Evolutionary conservation across 2,888 invertebrate genomes (phyloP), one percentile per base, ranked within the genome.

Genomic region (Sisyra terminalis): DNA sequence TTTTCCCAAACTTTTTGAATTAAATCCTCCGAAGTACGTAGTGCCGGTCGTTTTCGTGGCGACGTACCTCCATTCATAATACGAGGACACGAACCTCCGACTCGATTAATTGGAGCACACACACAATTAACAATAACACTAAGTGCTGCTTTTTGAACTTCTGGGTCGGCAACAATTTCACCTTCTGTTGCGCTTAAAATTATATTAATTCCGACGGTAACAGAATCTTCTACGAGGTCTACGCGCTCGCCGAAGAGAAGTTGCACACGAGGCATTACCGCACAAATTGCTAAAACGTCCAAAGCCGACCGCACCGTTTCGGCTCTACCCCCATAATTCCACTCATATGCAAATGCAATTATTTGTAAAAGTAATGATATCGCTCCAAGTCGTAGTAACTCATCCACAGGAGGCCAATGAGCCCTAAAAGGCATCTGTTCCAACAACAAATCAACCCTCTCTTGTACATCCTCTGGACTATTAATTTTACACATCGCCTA

Each of bases 1-100:
- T 86, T 85, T 59, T 92, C 89, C 96, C 97, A 97, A 38, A 97
- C 80, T 56, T 83, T 86, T 57, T 84, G 81, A 47, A 94, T 79
- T 3, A 93, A 70, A 49, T 93, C 93, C 56, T 92, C 92, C 39
- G 80, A 76, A 47, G 69, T 75, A 60, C 67, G 81, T 55, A 61
- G 67, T 63, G 46, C 75, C 67, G 1, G 72, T 69, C 56, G 78
- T 73, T 65, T 78, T 71, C 56, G 73, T 65, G 48, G 69, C 57
- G n/a, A 78, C 62, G 50, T 59, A 3, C 61, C 63, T 9, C 57
- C 57, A 6, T 60, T 50, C 2, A 69, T 66, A 50, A 64, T 70
- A 48, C 70, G 58, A 2, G 64, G 65, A 10, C 69, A 56, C 31
- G 57, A 63, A 10, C 69, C 70, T 41, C 71, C 58, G 58, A 86